Percentiles rank a stretch among this genome's conserved stretches.
Conservation (phyloP, 53 echinoderm and acorn worm species). For the Echinarachnius parma region DNA sequence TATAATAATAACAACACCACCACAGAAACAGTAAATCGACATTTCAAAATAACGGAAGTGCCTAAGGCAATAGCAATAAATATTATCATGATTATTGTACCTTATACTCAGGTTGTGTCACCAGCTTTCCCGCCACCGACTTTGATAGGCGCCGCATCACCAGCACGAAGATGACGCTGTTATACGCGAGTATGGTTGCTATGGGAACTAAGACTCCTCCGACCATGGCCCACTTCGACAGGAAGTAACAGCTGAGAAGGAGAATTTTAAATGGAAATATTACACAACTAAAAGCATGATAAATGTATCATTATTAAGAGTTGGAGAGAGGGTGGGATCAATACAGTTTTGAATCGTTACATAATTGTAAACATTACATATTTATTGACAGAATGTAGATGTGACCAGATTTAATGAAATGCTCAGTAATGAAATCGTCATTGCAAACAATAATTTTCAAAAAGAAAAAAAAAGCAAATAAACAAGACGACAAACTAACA, state of each 20-base stretch:
- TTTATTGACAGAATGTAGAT: no score
- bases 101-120: slow-evolving; percentile 36
- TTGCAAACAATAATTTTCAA: no score
- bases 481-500: no score
- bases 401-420: no score
- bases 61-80: no score
- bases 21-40: no score
- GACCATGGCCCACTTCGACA: slow-evolving; percentile 43
- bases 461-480: no score
- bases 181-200: slow-evolving; percentile 53
- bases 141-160: slow-evolving; percentile 45
- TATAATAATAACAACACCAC: no score
- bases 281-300: no score
- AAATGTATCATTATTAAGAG: neutral
- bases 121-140: slow-evolving; percentile 15
- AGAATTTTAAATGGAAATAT: neutral
- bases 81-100: no score
- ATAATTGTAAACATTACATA: neutral
- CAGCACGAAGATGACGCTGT: slow-evolving; percentile 57
- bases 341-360: neutral
- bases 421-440: no score
- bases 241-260: slow-evolving; percentile 51
- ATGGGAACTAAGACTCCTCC: slow-evolving; percentile 62
- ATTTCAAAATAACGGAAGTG: no score
- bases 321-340: neutral